These are phyloP conservation scores for Pygmarrhopalites habei DNA, from an alignment of 1,140 invertebrate genomes.

Conservation along the genomic window DNA sequence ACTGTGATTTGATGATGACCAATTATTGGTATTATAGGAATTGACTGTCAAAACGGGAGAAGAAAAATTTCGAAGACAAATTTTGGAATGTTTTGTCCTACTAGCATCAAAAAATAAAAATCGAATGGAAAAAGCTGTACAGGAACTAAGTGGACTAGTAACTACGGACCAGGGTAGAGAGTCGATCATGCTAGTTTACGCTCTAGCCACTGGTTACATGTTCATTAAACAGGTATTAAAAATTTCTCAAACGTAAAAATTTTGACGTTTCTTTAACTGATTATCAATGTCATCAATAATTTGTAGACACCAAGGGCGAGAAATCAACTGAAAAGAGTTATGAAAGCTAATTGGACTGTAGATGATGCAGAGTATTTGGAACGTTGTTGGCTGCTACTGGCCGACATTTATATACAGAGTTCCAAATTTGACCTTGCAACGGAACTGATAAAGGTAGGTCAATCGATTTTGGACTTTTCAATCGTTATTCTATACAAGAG, in stretches of 20 bases:
- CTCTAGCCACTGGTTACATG: conserved; percentile 77
- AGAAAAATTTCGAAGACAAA: conserved; percentile 44
- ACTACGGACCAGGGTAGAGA: conserved; percentile 46
- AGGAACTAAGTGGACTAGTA: conserved; percentile 54
- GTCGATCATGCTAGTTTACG: conserved; percentile 80
- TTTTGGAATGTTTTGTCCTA: conserved; percentile 74
- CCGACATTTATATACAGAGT: conserved; percentile 83
- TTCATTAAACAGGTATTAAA: conserved; percentile 62
- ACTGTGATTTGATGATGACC: too few relatives aligned
- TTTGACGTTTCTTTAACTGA: too few relatives aligned
- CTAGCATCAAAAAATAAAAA: conserved; percentile 76
- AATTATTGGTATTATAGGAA: conserved; percentile 22
- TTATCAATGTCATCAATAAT: too few relatives aligned
- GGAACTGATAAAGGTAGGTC: conserved; percentile 60
- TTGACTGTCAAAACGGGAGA: conserved; percentile 30
- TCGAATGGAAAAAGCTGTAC: conserved; percentile 74
- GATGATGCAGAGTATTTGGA: conserved; percentile 94
- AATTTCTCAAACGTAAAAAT: too few relatives aligned
- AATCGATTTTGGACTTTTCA: not conserved
- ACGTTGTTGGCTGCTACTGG: conserved; percentile 83
- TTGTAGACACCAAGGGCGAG: conserved; percentile 73
- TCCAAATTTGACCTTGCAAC: conserved; percentile 79
- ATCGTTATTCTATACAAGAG: not conserved
- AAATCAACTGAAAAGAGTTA: conserved; percentile 83
- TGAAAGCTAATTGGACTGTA: conserved; percentile 80